A percentile compares a stretch with the other conserved stretches of the same genome.
Conservation (phyloP, 2,113 vertebrate genomes). For the Menidia beryllina region DNA sequence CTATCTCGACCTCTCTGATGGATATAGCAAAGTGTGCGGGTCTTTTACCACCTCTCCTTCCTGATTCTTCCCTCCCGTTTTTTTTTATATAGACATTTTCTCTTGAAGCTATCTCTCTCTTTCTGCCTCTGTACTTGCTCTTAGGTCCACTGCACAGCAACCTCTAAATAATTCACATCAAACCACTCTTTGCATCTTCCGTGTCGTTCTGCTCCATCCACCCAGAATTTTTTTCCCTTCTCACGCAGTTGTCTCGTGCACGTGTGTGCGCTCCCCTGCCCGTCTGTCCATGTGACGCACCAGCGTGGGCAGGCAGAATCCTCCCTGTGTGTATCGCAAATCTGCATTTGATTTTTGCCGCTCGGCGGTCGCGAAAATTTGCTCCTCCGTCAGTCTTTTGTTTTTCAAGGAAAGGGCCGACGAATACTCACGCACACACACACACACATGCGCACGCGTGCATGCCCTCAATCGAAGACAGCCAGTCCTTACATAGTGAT, state of each 20-base stretch:
- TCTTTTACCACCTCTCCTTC: conserved; percentile 19
- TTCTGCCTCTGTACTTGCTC: conserved; percentile 48
- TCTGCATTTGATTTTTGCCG: neutral
- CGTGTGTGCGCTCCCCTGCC: conserved; percentile 8
- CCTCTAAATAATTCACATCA: conserved; percentile 78
- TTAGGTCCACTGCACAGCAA: conserved; percentile 67
- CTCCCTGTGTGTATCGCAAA: conserved; percentile 2
- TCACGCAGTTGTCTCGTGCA: conserved; percentile 27
- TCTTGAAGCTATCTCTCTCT: conserved; percentile 15
- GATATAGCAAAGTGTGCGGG: conserved; percentile 38
- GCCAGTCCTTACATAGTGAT: conserved; percentile 65
- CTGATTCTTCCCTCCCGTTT: neutral
- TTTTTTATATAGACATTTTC: conserved; percentile 28
- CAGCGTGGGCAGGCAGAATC: neutral
- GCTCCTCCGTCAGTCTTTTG: conserved; percentile 25
- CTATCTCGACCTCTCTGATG: conserved; percentile 39
- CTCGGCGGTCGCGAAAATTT: conserved; percentile 23
- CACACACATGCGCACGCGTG: conserved; percentile 22
- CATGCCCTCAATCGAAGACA: conserved; percentile 48
- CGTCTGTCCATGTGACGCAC: neutral
- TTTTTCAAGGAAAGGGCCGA: conserved; percentile 23
- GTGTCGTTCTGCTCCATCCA: conserved; percentile 59
- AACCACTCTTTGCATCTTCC: conserved; percentile 73
- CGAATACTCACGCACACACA: neutral
- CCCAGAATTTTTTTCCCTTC: conserved; percentile 62